These are phyloP conservation scores for Clostera curtula DNA, from an alignment of 2,888 invertebrate genomes.

Conservation along the genomic window DNA sequence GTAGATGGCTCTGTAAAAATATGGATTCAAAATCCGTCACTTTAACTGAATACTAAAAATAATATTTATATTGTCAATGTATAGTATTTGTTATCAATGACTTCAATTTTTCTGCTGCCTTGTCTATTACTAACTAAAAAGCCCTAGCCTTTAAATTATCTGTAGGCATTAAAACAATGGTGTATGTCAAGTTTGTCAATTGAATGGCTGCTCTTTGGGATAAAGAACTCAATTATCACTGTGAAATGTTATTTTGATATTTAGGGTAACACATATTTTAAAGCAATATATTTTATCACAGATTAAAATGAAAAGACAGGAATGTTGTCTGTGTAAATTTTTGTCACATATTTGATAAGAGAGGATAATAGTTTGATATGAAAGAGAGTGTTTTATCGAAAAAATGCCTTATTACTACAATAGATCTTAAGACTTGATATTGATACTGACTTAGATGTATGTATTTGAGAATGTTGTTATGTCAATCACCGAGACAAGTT, in stretches of 20 bases:
- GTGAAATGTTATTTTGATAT: conserved; percentile 51
- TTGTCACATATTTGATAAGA: conserved; percentile 54
- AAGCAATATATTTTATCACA: conserved; percentile 61
- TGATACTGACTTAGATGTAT: conserved; percentile 69
- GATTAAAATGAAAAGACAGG: conserved; percentile 44
- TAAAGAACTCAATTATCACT: conserved; percentile 57
- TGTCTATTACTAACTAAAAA: too few relatives aligned
- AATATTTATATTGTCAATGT: too few relatives aligned
- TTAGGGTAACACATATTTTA: conserved; percentile 41
- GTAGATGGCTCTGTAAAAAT: too few relatives aligned
- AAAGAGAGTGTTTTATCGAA: conserved; percentile 69
- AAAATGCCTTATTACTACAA: conserved; percentile 73
- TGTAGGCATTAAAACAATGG: too few relatives aligned
- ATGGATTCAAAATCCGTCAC: too few relatives aligned
- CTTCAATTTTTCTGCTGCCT: too few relatives aligned
- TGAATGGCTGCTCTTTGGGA: conserved; percentile 54
- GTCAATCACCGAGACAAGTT: conserved; percentile 48
- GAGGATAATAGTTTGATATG: conserved; percentile 73
- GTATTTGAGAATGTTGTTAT: conserved; percentile 56
- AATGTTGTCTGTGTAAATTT: conserved; percentile 55
- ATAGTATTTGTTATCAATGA: too few relatives aligned
- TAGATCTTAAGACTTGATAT: conserved; percentile 70
- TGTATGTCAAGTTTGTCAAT: conserved; percentile 46
- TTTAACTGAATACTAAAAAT: too few relatives aligned
- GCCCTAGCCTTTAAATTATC: too few relatives aligned